Conservation (phyloP, 2,797 vertebrate species). For the Vespertilio murinus region DNA sequence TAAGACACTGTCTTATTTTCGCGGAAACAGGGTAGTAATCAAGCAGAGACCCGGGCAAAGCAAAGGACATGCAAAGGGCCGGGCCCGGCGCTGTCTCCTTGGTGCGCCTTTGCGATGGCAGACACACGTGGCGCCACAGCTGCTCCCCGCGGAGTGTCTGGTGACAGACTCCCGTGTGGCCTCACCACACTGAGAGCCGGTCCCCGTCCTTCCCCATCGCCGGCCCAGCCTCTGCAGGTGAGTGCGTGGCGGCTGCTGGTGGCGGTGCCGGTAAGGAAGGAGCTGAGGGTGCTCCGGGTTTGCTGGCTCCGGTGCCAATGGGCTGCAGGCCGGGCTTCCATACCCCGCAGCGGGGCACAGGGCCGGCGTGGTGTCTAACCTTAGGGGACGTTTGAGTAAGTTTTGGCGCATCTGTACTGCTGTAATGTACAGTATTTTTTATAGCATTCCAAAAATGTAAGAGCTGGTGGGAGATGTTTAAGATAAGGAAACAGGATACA, state of each 20-base stretch:
- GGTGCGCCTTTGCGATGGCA: accelerated
- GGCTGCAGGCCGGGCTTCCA: accelerated
- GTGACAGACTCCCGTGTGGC: background rate
- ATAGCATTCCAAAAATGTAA: background rate
- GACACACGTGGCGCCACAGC: accelerated
- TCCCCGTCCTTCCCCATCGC: background rate
- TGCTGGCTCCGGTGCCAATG: no score
- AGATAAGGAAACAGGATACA: conserved; percentile 14
- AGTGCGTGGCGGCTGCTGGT: background rate
- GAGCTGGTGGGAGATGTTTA: background rate
- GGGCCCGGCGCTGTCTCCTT: background rate
- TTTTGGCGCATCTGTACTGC: background rate
- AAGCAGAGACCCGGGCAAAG: background rate
- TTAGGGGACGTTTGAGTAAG: background rate
- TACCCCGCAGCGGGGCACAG: background rate
- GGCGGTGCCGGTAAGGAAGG: background rate
- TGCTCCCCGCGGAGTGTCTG: background rate
- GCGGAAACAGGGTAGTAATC: no score
- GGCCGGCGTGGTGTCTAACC: background rate
- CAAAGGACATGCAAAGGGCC: background rate
- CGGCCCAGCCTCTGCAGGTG: background rate
- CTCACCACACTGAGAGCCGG: no score
- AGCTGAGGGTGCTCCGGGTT: background rate
- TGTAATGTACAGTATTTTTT: background rate
- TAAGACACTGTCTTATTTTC: no score